Evolutionary conservation across 35 echinoderm and acorn worm genomes (phyloP).

Genomic region (Patiria miniata): DNA sequence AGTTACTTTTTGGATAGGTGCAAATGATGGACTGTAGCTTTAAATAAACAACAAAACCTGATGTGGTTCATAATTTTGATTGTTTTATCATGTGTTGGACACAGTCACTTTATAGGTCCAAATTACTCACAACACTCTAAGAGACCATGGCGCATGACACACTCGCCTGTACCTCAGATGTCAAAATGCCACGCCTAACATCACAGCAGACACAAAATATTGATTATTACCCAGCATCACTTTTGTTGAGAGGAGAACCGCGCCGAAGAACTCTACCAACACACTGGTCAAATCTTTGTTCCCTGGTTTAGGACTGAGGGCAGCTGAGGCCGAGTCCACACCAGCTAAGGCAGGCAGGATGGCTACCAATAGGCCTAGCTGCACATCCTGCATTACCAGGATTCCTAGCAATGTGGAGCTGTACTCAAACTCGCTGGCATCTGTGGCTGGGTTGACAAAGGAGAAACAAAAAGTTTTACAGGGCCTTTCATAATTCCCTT

Average conservation of each 20-base stretch:
- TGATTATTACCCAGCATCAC: background rate
- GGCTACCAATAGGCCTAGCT: conserved; percentile 85
- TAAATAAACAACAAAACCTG: no score
- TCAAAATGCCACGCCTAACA: no score
- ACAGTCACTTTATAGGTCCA: no score
- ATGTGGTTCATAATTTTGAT: no score
- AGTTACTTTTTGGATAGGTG: no score
- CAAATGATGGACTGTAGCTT: no score
- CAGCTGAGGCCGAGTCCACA: conserved; percentile 35
- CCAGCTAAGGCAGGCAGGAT: conserved; percentile 89
- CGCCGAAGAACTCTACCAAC: conserved; percentile 4
- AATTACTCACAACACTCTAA: no score
- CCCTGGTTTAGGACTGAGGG: conserved; percentile 16
- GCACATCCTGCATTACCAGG: conserved; percentile 95
- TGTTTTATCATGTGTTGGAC: no score
- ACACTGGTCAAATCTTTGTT: background rate
- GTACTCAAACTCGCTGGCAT: conserved; percentile 65
- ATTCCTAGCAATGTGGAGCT: conserved; percentile 87
- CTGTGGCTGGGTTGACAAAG: background rate
- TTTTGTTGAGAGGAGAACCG: background rate
- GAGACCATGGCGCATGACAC: no score
- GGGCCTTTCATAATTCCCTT: no score
- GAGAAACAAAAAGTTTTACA: background rate
- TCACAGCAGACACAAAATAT: no score
- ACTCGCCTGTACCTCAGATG: no score